Conservation (phyloP, 2,888 invertebrate genomes). For the Eurytoma adleriae region DNA sequence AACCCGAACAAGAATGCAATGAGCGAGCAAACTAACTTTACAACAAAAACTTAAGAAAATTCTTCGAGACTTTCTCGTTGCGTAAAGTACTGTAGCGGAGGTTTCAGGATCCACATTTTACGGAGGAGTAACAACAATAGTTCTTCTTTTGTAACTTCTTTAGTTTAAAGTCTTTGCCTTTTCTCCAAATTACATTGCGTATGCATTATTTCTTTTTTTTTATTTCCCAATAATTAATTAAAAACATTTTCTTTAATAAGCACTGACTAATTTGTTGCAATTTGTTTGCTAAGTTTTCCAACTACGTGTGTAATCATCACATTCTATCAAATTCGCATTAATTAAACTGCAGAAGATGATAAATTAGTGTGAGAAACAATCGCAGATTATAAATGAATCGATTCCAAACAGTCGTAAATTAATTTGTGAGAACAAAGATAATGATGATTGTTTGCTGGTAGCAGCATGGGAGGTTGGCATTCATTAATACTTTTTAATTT, state of each 20-base stretch:
- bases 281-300: background rate
- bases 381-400: too few relatives aligned
- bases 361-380: background rate
- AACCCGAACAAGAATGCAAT: too few relatives aligned
- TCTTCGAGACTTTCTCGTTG: constrained; percentile 43
- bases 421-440: background rate
- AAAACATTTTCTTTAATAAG: constrained; percentile 1
- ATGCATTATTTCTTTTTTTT: background rate
- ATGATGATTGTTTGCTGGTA: constrained; percentile 12
- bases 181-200: background rate
- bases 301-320: background rate
- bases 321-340: background rate
- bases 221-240: background rate
- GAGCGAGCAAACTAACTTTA: too few relatives aligned
- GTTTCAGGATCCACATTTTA: background rate
- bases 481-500: constrained; percentile 21
- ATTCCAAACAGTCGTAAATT: background rate
- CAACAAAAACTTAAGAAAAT: constrained; percentile 25
- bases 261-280: background rate
- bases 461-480: background rate
- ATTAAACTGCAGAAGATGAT: background rate
- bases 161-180: background rate
- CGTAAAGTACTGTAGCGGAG: constrained; percentile 27
- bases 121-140: background rate
- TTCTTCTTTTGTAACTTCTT: background rate